These are phyloP conservation scores for Epirrita christyi DNA, from an alignment of 2,888 invertebrate genomes.

Conservation along the genomic window DNA sequence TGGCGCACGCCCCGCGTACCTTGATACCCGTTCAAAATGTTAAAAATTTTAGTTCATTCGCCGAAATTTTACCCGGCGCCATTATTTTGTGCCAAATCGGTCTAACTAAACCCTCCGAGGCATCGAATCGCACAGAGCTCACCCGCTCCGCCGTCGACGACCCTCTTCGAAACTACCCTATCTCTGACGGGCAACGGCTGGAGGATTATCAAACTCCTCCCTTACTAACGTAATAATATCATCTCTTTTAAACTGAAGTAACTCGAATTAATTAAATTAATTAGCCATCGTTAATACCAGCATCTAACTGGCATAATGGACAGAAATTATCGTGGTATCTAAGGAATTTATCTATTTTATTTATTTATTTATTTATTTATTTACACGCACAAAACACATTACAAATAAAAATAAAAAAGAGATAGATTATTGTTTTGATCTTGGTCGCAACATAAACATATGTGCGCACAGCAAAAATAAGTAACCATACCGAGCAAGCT, in stretches of 20 bases:
- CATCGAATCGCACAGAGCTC: constrained; percentile 55
- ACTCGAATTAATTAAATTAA: background rate
- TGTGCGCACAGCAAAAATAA: no score
- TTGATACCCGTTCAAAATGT: constrained; percentile 43
- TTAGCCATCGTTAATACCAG: background rate
- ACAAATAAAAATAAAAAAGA: no score
- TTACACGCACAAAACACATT: no score
- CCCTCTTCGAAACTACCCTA: constrained; percentile 69
- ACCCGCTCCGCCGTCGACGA: constrained; percentile 44
- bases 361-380: no score
- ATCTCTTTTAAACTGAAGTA: constrained; percentile 7
- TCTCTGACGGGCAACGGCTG: constrained; percentile 69
- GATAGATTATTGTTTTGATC: no score
- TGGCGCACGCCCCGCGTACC: constrained; percentile 48
- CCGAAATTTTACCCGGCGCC: constrained; percentile 37
- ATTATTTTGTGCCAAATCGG: constrained; percentile 56
- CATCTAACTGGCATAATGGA: background rate
- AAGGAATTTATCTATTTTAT: background rate
- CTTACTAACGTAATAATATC: constrained; percentile 3
- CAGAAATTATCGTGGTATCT: background rate
- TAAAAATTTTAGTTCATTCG: constrained; percentile 47
- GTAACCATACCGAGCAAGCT: no score
- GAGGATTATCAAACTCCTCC: constrained; percentile 64
- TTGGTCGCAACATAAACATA: no score
- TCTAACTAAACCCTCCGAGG: constrained; percentile 61